A percentile compares a stretch with the other conserved stretches of the same genome.
phyloP scores from a whole-genome alignment of 2,113 vertebrate species.

The Bettongia penicillata region DNA sequence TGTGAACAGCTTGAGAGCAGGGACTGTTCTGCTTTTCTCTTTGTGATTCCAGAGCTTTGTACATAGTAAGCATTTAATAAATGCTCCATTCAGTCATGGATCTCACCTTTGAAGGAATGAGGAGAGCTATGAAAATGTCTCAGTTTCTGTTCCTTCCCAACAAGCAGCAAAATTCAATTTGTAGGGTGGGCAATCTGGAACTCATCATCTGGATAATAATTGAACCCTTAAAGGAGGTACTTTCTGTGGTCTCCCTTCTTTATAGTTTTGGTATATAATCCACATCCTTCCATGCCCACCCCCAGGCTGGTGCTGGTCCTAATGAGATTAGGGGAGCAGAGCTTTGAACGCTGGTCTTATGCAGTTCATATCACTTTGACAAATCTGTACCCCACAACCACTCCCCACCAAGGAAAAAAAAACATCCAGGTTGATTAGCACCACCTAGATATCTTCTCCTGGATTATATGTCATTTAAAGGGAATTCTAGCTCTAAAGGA shows the following conservation, averaged over 20 bases:
- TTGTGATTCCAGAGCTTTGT: too few species aligned
- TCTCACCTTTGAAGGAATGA: slow-evolving; percentile 20
- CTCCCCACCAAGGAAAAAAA: background rate
- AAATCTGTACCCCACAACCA: background rate
- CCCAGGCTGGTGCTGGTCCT: background rate
- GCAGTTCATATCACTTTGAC: background rate
- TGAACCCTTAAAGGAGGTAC: background rate
- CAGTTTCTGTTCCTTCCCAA: background rate
- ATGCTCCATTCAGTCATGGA: too few species aligned
- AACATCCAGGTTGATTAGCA: background rate
- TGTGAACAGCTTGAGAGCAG: too few species aligned
- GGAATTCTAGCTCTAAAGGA: slow-evolving; percentile 47
- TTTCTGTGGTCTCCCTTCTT: background rate
- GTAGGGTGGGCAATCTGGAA: background rate
- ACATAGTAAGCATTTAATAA: too few species aligned
- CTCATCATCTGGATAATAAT: background rate
- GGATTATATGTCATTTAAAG: slow-evolving; percentile 42
- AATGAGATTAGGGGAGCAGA: background rate
- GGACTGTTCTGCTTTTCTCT: too few species aligned
- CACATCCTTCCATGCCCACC: background rate
- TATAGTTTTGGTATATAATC: background rate
- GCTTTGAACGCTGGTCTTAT: background rate
- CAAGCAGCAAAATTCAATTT: background rate
- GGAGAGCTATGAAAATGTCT: background rate
- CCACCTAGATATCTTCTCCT: background rate